Evolutionary conservation across 2,888 invertebrate species (phyloP).

Genomic region (Villa cingulata): DNA sequence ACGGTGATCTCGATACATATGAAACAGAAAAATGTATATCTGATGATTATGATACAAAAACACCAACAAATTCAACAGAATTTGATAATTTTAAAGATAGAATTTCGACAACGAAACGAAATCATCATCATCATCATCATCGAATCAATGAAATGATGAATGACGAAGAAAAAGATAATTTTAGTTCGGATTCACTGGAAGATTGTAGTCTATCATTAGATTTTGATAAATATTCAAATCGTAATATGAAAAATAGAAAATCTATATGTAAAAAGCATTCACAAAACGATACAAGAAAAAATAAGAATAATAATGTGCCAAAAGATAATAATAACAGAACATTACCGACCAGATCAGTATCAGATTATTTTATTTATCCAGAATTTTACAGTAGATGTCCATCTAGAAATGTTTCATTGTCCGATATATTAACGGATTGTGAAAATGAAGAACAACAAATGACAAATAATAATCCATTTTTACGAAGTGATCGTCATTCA

Average conservation of each 20-base stretch:
- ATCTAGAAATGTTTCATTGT: slow-evolving; percentile 44
- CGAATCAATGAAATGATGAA: not conserved
- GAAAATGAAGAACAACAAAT: slow-evolving; percentile 37
- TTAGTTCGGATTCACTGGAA: slow-evolving; percentile 68
- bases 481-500: slow-evolving; percentile 49
- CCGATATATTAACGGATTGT: slow-evolving; percentile 35
- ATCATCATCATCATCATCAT: no score
- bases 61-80: not conserved
- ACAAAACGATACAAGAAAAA: slow-evolving; percentile 34
- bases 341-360: slow-evolving; percentile 52
- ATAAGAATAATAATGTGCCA: slow-evolving; percentile 6
- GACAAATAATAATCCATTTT: slow-evolving; percentile 36
- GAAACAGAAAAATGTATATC: slow-evolving; percentile 16
- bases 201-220: slow-evolving; percentile 49
- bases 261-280: slow-evolving; percentile 42
- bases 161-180: slow-evolving; percentile 50
- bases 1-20: slow-evolving; percentile 46
- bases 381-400: slow-evolving; percentile 37
- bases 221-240: slow-evolving; percentile 26
- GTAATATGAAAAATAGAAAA: slow-evolving; percentile 29
- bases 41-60: not conserved
- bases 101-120: not conserved
- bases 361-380: slow-evolving; percentile 62
- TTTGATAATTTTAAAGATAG: not conserved
- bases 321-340: slow-evolving; percentile 5